phyloP scores from a whole-genome alignment of 2,113 vertebrate genomes.

The Tachysurus vachellii region DNA sequence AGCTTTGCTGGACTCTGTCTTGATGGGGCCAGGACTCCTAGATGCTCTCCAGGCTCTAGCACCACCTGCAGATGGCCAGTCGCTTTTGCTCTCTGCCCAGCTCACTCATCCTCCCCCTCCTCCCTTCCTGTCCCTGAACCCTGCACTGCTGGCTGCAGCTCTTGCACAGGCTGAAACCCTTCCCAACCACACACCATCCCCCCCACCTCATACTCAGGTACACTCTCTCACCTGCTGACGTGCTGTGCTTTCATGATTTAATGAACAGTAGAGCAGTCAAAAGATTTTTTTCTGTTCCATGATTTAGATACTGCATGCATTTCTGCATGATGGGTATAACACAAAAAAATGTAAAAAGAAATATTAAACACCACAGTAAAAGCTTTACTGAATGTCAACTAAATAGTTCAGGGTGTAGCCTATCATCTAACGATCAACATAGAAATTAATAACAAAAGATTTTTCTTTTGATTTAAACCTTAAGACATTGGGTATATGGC shows the following conservation, averaged over 20 bases:
- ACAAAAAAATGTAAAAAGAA: neutral
- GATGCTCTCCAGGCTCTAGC: slow-evolving; percentile 76
- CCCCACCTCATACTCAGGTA: slow-evolving; percentile 58
- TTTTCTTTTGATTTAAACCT: neutral
- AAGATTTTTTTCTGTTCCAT: neutral
- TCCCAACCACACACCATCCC: slow-evolving; percentile 68
- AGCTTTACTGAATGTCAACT: neutral
- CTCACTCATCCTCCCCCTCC: slow-evolving; percentile 57
- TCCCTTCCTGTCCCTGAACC: slow-evolving; percentile 53
- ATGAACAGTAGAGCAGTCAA: neutral
- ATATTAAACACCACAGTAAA: neutral
- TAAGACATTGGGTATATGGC: neutral
- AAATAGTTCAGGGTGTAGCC: neutral
- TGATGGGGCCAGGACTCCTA: slow-evolving; percentile 75
- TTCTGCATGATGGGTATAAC: neutral
- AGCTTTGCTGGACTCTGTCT: slow-evolving; percentile 75
- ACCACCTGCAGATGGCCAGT: slow-evolving; percentile 69
- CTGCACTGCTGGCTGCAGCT: slow-evolving; percentile 53
- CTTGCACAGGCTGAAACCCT: slow-evolving; percentile 60
- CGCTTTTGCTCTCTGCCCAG: slow-evolving; percentile 54
- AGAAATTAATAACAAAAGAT: neutral
- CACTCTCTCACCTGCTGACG: slow-evolving; percentile 6
- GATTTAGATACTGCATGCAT: neutral
- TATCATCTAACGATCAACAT: too few relatives aligned
- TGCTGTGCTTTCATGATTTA: neutral